A percentile compares a stretch with the other conserved stretches of the same genome.
phyloP scores from a whole-genome alignment of 2,797 vertebrate species.

The Lagothrix lagotricha region DNA sequence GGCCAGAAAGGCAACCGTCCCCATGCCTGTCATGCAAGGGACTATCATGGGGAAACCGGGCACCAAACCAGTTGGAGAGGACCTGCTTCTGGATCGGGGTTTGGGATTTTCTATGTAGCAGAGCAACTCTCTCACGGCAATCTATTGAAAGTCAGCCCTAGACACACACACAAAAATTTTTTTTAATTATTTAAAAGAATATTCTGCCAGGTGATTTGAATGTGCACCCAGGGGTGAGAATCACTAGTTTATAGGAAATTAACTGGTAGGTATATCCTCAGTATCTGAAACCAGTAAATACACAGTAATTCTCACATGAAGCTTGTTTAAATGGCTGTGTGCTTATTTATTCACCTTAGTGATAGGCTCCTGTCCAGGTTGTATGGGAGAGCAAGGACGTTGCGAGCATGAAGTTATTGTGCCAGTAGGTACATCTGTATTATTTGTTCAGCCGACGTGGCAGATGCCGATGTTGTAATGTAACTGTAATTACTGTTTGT shows the following conservation, averaged over 20 bases:
- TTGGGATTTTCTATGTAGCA: no score
- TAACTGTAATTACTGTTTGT: not conserved
- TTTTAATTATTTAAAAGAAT: no score
- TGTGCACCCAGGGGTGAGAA: not conserved
- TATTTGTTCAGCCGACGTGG: no score
- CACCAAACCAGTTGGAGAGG: no score
- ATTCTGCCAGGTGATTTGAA: not conserved
- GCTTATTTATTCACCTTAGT: not conserved
- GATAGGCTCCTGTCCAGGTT: not conserved
- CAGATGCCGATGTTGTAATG: not conserved
- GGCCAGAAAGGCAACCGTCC: no score
- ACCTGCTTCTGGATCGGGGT: no score
- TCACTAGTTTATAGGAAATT: not conserved
- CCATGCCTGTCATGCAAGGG: no score
- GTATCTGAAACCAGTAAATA: not conserved
- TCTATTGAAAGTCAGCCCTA: no score
- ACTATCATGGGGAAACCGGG: no score
- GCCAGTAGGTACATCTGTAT: no score
- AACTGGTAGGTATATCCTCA: not conserved
- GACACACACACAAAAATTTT: not conserved
- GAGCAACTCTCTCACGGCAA: no score
- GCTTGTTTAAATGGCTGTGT: not conserved
- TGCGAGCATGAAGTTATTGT: not conserved
- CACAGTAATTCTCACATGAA: not conserved
- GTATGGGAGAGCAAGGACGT: not conserved